phyloP scores from a whole-genome alignment of 2,113 vertebrate genomes.

The Paratilapia polleni region DNA sequence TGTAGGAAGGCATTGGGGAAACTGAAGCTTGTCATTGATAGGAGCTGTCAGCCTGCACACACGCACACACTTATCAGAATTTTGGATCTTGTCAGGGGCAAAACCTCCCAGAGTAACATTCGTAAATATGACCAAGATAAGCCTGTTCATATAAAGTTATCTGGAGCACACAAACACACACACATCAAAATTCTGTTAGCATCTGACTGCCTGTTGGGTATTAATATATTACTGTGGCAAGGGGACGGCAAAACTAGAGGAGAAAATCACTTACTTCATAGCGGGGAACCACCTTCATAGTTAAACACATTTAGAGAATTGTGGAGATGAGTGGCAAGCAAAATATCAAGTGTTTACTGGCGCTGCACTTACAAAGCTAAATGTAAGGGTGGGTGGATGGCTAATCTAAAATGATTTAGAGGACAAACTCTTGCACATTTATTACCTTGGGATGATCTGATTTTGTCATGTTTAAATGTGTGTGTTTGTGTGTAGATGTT shows the following conservation, averaged over 20 bases:
- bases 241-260: slow-evolving; percentile 6
- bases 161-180: slow-evolving; percentile 1
- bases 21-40: slow-evolving; percentile 41
- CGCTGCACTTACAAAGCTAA: background rate
- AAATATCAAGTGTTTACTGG: background rate
- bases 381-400: background rate
- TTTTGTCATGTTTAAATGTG: background rate
- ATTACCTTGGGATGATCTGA: background rate
- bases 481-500: too few relatives aligned
- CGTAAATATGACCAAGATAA: slow-evolving; percentile 56
- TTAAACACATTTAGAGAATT: slow-evolving; percentile 23
- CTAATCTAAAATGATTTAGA: background rate
- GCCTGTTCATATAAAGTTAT: slow-evolving; percentile 44
- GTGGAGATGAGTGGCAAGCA: background rate
- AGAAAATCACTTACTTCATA: slow-evolving; percentile 21
- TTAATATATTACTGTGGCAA: slow-evolving; percentile 32
- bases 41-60: slow-evolving; percentile 4
- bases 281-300: slow-evolving; percentile 24
- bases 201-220: slow-evolving; percentile 16
- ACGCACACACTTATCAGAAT: slow-evolving; percentile 6
- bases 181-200: background rate
- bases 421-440: background rate
- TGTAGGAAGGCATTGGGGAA: slow-evolving; percentile 26
- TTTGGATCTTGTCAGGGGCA: slow-evolving; percentile 35
- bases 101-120: slow-evolving; percentile 42